Conservation (phyloP, 2,113 vertebrate genomes). For the Apodemus sylvaticus region DNA sequence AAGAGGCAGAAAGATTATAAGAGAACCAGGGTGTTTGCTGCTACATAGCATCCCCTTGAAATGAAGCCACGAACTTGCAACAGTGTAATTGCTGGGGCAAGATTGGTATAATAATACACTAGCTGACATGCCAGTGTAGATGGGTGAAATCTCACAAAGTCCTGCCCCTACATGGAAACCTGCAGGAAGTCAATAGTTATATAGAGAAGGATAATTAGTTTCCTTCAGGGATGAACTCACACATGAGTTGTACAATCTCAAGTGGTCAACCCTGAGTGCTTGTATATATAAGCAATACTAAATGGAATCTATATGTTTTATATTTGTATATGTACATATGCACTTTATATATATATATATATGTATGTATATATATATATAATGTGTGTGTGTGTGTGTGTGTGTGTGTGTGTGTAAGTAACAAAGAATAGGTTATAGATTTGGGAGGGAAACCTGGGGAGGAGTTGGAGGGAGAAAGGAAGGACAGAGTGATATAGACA, state of each 20-base stretch:
- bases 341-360: not conserved
- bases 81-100: not conserved
- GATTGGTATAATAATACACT: not conserved
- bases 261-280: not conserved
- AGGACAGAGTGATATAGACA: not conserved
- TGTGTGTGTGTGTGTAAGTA: not conserved
- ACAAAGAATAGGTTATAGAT: not conserved
- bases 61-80: not conserved
- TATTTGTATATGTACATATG: not conserved
- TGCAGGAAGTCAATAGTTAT: not conserved
- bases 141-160: not conserved
- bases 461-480: not conserved
- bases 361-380: not conserved
- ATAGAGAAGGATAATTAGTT: not conserved
- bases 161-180: not conserved
- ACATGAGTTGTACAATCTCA: not conserved
- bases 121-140: not conserved
- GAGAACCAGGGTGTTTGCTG: not conserved
- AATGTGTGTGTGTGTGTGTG: not conserved
- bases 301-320: too few relatives aligned
- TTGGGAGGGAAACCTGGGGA: not conserved
- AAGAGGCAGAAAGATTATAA: not conserved
- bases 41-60: not conserved
- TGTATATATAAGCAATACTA: not conserved
- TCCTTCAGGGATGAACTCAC: not conserved